phyloP scores from a whole-genome alignment of 2,888 invertebrate genomes.

The Lepidonotus clava region DNA sequence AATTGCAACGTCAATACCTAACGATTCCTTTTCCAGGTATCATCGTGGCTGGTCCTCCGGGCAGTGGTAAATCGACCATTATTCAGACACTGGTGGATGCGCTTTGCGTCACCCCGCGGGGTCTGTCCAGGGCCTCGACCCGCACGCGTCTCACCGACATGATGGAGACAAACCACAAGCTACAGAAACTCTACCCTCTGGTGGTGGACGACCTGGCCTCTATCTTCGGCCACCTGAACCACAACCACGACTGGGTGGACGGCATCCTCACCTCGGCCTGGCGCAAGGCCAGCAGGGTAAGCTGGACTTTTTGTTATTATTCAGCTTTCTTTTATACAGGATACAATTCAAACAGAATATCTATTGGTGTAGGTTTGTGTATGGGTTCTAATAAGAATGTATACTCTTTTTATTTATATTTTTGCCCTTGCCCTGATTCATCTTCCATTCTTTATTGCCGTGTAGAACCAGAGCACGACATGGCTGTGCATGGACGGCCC shows the following conservation, averaged over 20 bases:
- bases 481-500: conserved; percentile 80
- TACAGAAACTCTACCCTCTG: conserved; percentile 78
- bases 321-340: too few relatives aligned
- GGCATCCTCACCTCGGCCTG: conserved; percentile 80
- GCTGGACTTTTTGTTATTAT: too few relatives aligned
- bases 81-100: conserved; percentile 78
- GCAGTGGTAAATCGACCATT: conserved; percentile 79
- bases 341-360: too few relatives aligned
- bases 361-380: too few relatives aligned
- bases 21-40: conserved; percentile 74
- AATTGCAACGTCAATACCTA: too few relatives aligned
- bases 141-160: conserved; percentile 61
- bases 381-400: too few relatives aligned
- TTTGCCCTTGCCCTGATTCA: too few relatives aligned
- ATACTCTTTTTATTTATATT: too few relatives aligned
- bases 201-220: conserved; percentile 77
- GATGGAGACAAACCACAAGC: conserved; percentile 76
- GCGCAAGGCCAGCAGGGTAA: conserved; percentile 79
- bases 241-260: conserved; percentile 79
- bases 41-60: conserved; percentile 79
- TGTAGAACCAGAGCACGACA: conserved; percentile 78
- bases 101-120: conserved; percentile 71
- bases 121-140: conserved; percentile 70
- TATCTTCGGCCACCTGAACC: conserved; percentile 78
- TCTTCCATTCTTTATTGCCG: background rate